Base-by-base conservation (phyloP, 1,140 invertebrate species). In the Drosophila obscura region DNA sequence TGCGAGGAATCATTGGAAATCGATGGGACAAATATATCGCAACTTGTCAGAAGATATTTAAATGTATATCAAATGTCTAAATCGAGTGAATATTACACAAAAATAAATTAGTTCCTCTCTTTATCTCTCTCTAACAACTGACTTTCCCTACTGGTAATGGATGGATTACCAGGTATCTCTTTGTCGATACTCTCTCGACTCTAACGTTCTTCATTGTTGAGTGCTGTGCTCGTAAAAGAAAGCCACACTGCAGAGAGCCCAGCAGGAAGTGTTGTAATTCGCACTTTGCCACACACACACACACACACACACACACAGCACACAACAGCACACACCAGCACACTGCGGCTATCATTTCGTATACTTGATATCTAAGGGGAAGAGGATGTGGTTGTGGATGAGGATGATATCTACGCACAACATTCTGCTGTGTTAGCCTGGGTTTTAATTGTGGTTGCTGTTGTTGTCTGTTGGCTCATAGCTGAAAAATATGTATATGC, bases 251-350 rank as follows among this genome's bases (percentile, higher is more conserved):
- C 9, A 43, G 49, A 72, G 52, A 72, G 56, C 61, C 51, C 66
- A 62, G 55, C 76, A 84, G 72, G 48, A 83, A 80, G 80, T 84
- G 77, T 85, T 80, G 81, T 84, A 80, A 80, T 85, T 84, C 80
- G 81, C 80, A 83, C 81, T 85, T 76, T 61, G 64, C 41, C 80
- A 78, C 46, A 67, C 55, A 63, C 52, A 60, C 24, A 48, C 39
- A 52, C 53, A 60, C 41, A 39, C 62, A 56, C 46, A 55, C 62
- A 56, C 46, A 51, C 39, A 56, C 52, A 55, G 28, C 39, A 28
- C n/a, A n/a, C n/a, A n/a, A n/a, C 57, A 51, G 55, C 52, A 65
- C 61, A 62, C 44, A 59, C 16, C 24, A 5, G n/a, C n/a, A 61
- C n/a, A 57, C 13, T 67, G 72, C 61, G 76, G 56, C 56, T 62